Evolutionary conservation across 92 coral and sea anemone genomes (phyloP), one percentile per base, ranked within the genome.

Genomic region (Blastomussa wellsi): DNA sequence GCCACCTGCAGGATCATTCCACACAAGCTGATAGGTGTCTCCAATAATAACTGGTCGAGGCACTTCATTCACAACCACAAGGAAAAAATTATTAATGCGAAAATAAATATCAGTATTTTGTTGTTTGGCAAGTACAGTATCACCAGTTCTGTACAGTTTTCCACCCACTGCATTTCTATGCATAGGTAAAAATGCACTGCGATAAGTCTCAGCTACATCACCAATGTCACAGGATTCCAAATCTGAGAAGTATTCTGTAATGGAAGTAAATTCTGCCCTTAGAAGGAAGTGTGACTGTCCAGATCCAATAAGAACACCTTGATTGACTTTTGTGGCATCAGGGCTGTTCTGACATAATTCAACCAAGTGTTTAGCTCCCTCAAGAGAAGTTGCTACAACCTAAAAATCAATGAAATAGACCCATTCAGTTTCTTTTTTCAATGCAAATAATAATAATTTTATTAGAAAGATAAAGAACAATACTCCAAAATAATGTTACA

Each of bases 151-250:
- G 55, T 49, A 49, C 55, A 49, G 19, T 19, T 49, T n/a, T n/a
- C n/a, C n/a, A n/a, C n/a, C n/a, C n/a, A n/a, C n/a, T n/a, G n/a
- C n/a, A n/a, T n/a, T n/a, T 49, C 84, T 85, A 29, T 89, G 92
- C 88, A 84, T 71, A 51, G 92, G 92, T n/a, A 89, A 82, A 89
- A 7, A 80, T 84, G 92, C 89, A 74, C 92, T 89, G 49, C 89
- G 86, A 84, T 84, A 89, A 26, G 62, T 57, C 73, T 79, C 47
- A 16, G 92, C 84, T 71, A 16, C 47, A 36, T 79, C 92, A 75
- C 66, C 80, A 86, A 90, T 86, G 82, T 47, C 62, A 59, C 90
- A 86, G 39, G 79, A 41, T 20, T 86, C 81, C 52, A 62, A 66
- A 17, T 69, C 82, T 70, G 78, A 47, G 42, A 86, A 86, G 71